Evolutionary conservation across 2,888 invertebrate genomes (phyloP).

Genomic region (Thereva nobilitata): DNA sequence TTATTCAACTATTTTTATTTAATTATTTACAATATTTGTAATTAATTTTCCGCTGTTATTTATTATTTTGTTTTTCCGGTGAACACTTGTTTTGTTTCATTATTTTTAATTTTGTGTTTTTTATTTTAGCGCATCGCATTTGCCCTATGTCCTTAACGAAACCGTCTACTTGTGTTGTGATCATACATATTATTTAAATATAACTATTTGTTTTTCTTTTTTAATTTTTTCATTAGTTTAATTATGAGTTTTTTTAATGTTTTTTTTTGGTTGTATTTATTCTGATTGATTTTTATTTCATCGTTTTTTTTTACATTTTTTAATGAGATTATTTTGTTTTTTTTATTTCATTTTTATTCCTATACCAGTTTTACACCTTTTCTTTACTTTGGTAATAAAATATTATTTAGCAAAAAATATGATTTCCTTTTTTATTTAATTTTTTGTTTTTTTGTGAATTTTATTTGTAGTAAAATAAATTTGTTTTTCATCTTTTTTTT

Average conservation of each 20-base stretch:
- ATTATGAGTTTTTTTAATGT: too few relatives aligned
- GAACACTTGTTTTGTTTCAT: neutral
- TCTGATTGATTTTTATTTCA: too few relatives aligned
- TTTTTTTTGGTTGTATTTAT: too few relatives aligned
- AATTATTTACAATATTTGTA: neutral
- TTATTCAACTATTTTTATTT: constrained; percentile 4
- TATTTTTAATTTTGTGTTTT: constrained; percentile 5
- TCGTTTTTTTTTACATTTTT: too few relatives aligned
- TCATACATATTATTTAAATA: constrained; percentile 1
- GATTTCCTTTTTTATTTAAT: constrained; percentile 18
- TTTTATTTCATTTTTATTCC: too few relatives aligned
- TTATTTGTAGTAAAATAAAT: constrained; percentile 32
- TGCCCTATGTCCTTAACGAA: constrained; percentile 12
- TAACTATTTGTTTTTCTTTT: neutral
- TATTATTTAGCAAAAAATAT: constrained; percentile 32
- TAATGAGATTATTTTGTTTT: too few relatives aligned
- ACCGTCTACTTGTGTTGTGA: constrained; percentile 25
- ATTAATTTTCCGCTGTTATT: too few relatives aligned
- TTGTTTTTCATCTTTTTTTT: constrained; percentile 9
- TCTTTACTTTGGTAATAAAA: constrained; percentile 5
- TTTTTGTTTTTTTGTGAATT: constrained; percentile 5
- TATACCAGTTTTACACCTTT: too few relatives aligned
- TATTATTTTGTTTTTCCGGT: too few relatives aligned
- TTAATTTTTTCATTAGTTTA: neutral
- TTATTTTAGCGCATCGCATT: neutral